Base-by-base conservation (phyloP, 2,797 vertebrate species). In the Gorsachius magnificus region DNA sequence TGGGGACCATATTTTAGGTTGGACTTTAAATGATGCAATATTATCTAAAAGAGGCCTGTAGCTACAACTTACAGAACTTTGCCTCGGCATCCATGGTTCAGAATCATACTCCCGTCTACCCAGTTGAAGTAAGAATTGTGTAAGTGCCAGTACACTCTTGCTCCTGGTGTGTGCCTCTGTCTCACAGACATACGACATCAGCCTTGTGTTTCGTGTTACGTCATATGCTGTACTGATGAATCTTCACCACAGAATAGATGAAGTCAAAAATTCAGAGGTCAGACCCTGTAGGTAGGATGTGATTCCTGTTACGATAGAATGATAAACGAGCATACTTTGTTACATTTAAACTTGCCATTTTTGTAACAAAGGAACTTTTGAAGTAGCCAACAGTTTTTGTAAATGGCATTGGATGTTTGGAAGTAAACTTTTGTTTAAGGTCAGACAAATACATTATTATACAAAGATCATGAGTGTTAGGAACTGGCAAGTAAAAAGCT, bases 131-230 rank as follows among this genome's bases (percentile, higher is more conserved):
- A 94, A 96, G 90, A 96, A 97, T 82, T 88, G 61, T 97, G 60
- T 95, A 97, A 96, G 97, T 98, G 98, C 98, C 98, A 98, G 97
- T 97, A 97, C 83, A 93, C 93, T 97, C 94, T 97, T 96, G 95
- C 93, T 98, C 93, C 97, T 97, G 97, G 90, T 97, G 95, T 97
- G 95, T 97, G 95, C 97, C 96, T 97, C 92, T 93, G 97, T 69
- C 80, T 86, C 16, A 0, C 87, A 82, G 84, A 89, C 89, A 90
- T 90, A 87, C 3, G 22, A 94, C 85, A 94, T 94, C 96, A 94
- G 97, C 97, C 96, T 98, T 98, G 91, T 97, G 89, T 96, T 96
- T 94, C 97, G 3, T 97, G 89, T 76, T 96, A 41, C 6, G 20
- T 97, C 92, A n/a, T 68, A 80, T 22, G 41, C 95, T 93, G 57